Evolutionary conservation across 2,113 vertebrate genomes (phyloP), one percentile per base, ranked within the genome.

Genomic region (Raja brachyura): DNA sequence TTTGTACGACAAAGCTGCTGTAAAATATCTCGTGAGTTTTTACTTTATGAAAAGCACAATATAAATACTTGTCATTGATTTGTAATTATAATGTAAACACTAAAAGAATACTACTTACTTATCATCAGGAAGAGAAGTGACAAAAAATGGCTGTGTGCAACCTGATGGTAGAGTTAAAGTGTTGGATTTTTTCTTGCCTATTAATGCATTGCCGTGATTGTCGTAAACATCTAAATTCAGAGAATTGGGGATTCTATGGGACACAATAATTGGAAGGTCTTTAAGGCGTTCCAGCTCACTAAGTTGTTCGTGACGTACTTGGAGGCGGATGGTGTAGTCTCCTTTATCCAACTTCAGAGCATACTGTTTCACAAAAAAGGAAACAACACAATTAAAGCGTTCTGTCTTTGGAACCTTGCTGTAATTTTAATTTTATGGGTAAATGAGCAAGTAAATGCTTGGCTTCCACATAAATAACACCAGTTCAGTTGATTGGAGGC

Each of bases 341-440:
- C 99, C 99, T 95, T 99, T 99, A 94, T 99, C 99, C 96, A 99
- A 96, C 95, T 99, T 99, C 95, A 99, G 95, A 75, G 99, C 98
- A 95, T 99, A 99, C 99, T 99, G 94, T 88, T 66, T 16, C 13
- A 31, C 61, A 81, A 86, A 54, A 85, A 56, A 59, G 25, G 16
- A 88, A 66, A n/a, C 0, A 13, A 63, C 7, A n/a, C 11, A 75
- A n/a, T n/a, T 25, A 88, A 61, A 63, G 31, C 63, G 4, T 61
- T 66, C 3, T 31, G 75, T 77, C 59, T 85, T 59, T 85, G 11
- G 22, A 85, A 85, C 28, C 3, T 7, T n/a, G 22, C 10, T 20
- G 56, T 10, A 61, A 61, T 59, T n/a, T 86, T 25, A 61, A 25
- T 14, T 86, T 61, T 59, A 86, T 14, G n/a, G n/a, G 11, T 86